These are phyloP conservation scores for Euwallacea fornicatus DNA, from an alignment of 1,140 invertebrate species.

Conservation along the genomic window DNA sequence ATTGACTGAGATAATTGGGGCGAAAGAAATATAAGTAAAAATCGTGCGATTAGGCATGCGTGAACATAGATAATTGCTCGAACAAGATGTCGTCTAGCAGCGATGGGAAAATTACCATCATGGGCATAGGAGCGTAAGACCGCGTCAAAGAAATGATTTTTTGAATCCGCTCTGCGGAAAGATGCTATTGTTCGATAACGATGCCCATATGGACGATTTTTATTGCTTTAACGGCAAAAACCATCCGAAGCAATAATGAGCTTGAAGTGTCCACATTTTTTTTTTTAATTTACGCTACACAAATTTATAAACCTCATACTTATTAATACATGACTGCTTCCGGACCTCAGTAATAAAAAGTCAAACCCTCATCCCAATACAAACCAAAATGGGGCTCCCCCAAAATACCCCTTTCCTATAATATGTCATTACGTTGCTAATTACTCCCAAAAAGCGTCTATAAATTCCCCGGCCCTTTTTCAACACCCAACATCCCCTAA, in stretches of 20 bases:
- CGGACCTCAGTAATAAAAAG: conserved; percentile 1
- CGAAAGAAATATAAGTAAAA: conserved; percentile 19
- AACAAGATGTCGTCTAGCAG: conserved; percentile 25
- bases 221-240: conserved; percentile 5
- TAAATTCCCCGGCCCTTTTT: conserved; percentile 36
- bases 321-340: neutral
- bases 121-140: conserved; percentile 27
- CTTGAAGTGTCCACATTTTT: too few relatives aligned
- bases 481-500: conserved; percentile 24
- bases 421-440: conserved; percentile 38
- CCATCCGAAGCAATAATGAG: too few relatives aligned
- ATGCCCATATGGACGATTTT: conserved; percentile 21
- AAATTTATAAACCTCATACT: neutral
- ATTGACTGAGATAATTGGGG: conserved; percentile 14
- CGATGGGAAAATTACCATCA: conserved; percentile 24
- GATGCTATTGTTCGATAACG: conserved; percentile 24
- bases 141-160: conserved; percentile 29
- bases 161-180: conserved; percentile 10
- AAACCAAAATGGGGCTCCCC: conserved; percentile 16
- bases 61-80: conserved; percentile 21
- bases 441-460: conserved; percentile 38
- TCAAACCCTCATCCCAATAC: conserved; percentile 12
- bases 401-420: conserved; percentile 34
- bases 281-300: too few relatives aligned
- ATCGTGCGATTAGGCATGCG: conserved; percentile 23